phyloP scores from a whole-genome alignment of 2,888 invertebrate genomes.

The Ophraella communa region DNA sequence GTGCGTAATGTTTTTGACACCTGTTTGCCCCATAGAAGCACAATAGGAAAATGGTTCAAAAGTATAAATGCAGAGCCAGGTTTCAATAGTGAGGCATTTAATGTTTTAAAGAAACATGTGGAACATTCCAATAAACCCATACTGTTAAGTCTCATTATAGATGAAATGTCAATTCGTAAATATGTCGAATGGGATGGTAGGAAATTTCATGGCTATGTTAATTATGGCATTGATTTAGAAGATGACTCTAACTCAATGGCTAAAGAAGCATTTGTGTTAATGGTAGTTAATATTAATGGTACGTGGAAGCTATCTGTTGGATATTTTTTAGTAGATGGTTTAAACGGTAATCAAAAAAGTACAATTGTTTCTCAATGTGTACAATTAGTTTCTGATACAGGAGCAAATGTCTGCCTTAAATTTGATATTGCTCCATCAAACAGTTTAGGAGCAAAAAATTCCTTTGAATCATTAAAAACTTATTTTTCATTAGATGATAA shows the following conservation, averaged over 20 bases:
- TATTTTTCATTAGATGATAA: not conserved
- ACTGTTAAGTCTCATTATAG: conserved; percentile 37
- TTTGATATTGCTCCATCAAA: conserved; percentile 47
- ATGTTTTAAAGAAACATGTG: conserved; percentile 34
- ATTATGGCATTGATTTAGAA: conserved; percentile 40
- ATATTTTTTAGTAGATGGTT: conserved; percentile 44
- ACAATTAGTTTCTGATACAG: conserved; percentile 36
- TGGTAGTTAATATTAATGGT: conserved; percentile 42
- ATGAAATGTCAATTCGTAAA: conserved; percentile 47
- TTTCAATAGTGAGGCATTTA: conserved; percentile 43
- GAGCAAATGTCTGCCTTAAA: conserved; percentile 32
- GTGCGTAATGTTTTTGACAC: conserved; percentile 49
- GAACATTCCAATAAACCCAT: conserved; percentile 24
- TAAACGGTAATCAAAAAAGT: conserved; percentile 40
- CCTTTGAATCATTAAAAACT: too few relatives aligned
- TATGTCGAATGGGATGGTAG: conserved; percentile 48
- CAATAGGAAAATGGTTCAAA: conserved; percentile 50
- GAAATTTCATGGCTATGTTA: conserved; percentile 46
- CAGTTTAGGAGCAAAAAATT: conserved; percentile 4
- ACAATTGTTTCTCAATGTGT: conserved; percentile 40
- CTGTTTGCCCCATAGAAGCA: conserved; percentile 46
- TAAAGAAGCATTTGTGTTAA: conserved; percentile 45
- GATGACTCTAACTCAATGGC: conserved; percentile 39
- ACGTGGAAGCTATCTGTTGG: conserved; percentile 47
- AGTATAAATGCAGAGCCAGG: conserved; percentile 48